Base-by-base conservation (phyloP, 1,140 invertebrate species). In the Drosophila kanapiae region DNA sequence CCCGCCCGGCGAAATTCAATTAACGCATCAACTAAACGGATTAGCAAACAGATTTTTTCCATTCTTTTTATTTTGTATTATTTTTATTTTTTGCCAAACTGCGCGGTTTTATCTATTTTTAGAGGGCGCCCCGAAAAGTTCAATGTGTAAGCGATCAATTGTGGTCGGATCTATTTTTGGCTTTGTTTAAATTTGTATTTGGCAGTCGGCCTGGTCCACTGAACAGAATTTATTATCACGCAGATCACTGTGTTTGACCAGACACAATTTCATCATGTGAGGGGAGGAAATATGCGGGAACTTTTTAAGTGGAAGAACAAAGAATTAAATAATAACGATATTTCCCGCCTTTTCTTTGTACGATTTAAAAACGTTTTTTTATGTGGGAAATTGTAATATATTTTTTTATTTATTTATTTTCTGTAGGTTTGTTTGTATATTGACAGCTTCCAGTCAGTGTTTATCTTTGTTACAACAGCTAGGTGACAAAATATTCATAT, bases 91-190 rank as follows among this genome's bases (percentile, higher is more conserved):
- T 27, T n/a, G 58, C 11, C 67, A 81, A 75, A 69, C 48, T 78
- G 57, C 60, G 68, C 78, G 51, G 65, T 83, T 78, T 61, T 40
- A 42, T 43, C 61, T 87, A 87, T 87, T 67, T 75, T 64, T 80
- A 80, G 83, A 37, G n/a, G 9, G n/a, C 23, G 35, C 48, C 47
- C 72, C 18, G 31, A 64, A 79, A 48, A 86, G 82, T 78, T 75
- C 80, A 80, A 84, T 62, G 58, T 77, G 78, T 84, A 85, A 74
- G 59, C 68, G 62, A 84, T 74, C 75, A 68, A 67, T 63, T 53
- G 48, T 51, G 51, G 35, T 27, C 0, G 8, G 11, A 51, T 71
- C 78, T 86, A 83, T 86, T 83, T 79, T 78, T 77, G 75, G 63
- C 35, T 27, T 42, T 77, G 74, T 54, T 77, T 77, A 77, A 60